A percentile compares a stretch with the other conserved stretches of the same genome.
These are phyloP conservation scores for Puntigrus tetrazona DNA, from an alignment of 2,113 vertebrate genomes.

Conservation along the genomic window DNA sequence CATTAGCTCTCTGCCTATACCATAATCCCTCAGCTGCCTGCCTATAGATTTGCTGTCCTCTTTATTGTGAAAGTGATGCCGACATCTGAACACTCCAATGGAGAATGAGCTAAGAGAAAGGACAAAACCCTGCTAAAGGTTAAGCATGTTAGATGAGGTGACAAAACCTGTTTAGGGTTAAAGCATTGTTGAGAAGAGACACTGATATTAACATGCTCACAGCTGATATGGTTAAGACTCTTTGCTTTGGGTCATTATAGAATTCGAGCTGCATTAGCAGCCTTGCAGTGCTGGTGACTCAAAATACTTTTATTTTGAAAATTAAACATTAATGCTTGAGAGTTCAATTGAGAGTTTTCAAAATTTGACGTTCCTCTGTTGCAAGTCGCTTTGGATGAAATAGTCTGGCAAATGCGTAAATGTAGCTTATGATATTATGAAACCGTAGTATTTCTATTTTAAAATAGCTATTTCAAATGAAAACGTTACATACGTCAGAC, in stretches of 20 bases:
- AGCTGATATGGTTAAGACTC: conserved; percentile 44
- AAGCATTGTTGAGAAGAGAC: conserved; percentile 33
- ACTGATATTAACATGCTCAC: conserved; percentile 60
- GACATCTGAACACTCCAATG: conserved; percentile 56
- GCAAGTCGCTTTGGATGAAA: background rate
- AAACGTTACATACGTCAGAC: background rate
- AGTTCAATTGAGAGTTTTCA: background rate
- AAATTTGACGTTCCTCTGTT: background rate
- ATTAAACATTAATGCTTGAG: background rate
- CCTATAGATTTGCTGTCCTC: conserved; percentile 74
- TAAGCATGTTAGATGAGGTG: conserved; percentile 67
- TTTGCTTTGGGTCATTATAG: background rate
- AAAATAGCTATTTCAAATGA: background rate
- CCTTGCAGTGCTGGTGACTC: background rate
- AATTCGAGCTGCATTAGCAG: background rate
- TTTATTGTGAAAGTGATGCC: conserved; percentile 62
- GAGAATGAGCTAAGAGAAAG: conserved; percentile 51
- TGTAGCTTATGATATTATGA: background rate
- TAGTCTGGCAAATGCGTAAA: background rate
- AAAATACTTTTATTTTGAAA: background rate
- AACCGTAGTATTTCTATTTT: no score
- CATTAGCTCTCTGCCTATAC: conserved; percentile 72
- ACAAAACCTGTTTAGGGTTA: conserved; percentile 34
- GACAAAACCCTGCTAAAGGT: conserved; percentile 65
- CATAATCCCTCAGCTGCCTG: conserved; percentile 76